A percentile compares a stretch with the other conserved stretches of the same genome.
Conservation (phyloP, 2,888 invertebrate species). For the Cerastis rubricosa region DNA sequence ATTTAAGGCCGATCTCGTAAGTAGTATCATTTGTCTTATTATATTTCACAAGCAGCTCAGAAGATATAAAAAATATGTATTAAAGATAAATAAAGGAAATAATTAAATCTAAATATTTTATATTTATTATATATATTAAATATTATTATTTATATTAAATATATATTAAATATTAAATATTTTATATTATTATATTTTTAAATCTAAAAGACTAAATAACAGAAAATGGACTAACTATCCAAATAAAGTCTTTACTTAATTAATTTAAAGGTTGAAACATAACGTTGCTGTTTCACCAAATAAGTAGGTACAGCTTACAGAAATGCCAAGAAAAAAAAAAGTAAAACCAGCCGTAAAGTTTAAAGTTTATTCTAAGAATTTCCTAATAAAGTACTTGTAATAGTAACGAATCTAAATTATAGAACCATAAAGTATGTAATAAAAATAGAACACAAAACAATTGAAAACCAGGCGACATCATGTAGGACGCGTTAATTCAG, state of each 20-base stretch:
- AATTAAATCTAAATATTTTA: too few species aligned
- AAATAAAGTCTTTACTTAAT: neutral
- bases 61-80: too few species aligned
- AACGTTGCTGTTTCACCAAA: neutral
- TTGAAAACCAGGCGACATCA: constrained; percentile 2
- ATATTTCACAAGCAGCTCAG: neutral
- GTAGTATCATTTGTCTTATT: neutral
- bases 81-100: too few species aligned
- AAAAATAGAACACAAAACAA: neutral
- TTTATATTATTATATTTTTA: too few species aligned
- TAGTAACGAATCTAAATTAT: neutral
- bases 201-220: neutral
- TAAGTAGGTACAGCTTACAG: neutral
- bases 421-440: neutral
- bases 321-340: neutral
- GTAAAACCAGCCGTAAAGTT: neutral
- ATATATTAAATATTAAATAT: too few species aligned
- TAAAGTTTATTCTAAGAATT: neutral
- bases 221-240: neutral
- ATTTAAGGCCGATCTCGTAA: neutral
- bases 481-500: constrained; percentile 18
- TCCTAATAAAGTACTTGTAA: neutral
- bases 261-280: neutral
- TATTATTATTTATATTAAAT: too few species aligned
- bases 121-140: too few species aligned